Evolutionary conservation across 2,113 vertebrate genomes (phyloP), one percentile per base, ranked within the genome.

Genomic region (Sinosuthora webbiana): DNA sequence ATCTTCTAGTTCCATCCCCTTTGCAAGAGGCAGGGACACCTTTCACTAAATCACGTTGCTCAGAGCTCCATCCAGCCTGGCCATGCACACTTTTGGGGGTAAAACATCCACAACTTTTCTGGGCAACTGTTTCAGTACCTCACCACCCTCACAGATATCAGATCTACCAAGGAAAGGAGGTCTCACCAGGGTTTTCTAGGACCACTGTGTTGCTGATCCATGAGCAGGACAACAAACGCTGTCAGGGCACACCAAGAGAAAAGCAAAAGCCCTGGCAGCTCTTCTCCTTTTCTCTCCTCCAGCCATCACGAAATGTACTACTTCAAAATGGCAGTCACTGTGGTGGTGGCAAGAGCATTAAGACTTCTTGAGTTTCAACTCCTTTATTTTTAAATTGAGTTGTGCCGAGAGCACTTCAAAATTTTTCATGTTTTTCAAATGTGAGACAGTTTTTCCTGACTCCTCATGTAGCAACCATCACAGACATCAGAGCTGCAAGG

Each of bases 301-400:
- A 79, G 6, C 12, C 11, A 22, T 15, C 9, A 22, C 22, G 39
- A 12, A 77, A 77, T 0, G 0, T 3, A 11, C 5, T 65, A n/a
- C 11, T 53, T 83, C 33, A 67, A 65, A 62, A 57, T 0, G 0
- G 9, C 8, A 28, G 7, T 31, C 41, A 59, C 33, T 41, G 11
- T 16, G 33, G 4, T 62, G n/a, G n/a, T 37, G 24, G 19, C 1
- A 3, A 68, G 31, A 83, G 10, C 6, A 1, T 15, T 24, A 60
- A 56, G 30, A 27, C 14, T 87, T 81, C 65, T n/a, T 50, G 44
- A 64, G 17, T 75, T 85, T 91, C 56, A 59, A 3, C 24, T 67
- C 20, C 28, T 83, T 28, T 47, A 59, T 44, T 74, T 65, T 55
- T 23, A 30, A 50, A 64, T 1, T 13, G 19, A 35, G 5, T 2